phyloP scores from a whole-genome alignment of 2,888 invertebrate species.

The Hypena proboscidalis region DNA sequence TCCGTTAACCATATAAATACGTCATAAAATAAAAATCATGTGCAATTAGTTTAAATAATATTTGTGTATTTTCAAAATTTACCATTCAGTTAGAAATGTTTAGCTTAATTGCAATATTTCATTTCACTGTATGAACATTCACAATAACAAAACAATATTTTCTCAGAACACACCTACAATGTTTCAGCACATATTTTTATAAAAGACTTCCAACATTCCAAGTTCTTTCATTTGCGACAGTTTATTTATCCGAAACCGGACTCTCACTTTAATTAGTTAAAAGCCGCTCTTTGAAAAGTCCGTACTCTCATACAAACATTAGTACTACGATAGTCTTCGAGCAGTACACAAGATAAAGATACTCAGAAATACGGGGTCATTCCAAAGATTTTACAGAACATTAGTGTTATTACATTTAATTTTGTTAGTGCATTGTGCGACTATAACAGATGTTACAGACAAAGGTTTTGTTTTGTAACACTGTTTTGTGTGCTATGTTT shows the following conservation, averaged over 20 bases:
- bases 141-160: no score
- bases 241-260: constrained; percentile 24
- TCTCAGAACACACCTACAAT: constrained; percentile 2
- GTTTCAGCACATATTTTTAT: constrained; percentile 32
- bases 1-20: no score
- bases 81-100: no score
- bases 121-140: no score
- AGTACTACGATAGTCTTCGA: constrained; percentile 7
- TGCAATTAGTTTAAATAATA: no score
- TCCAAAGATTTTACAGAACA: background rate
- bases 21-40: no score
- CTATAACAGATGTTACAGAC: no score
- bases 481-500: no score
- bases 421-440: no score
- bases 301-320: constrained; percentile 20
- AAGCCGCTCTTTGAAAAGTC: constrained; percentile 38
- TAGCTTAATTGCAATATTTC: no score
- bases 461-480: no score
- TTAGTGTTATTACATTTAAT: background rate
- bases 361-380: background rate
- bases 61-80: no score
- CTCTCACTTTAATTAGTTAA: constrained; percentile 42
- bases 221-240: constrained; percentile 23
- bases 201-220: constrained; percentile 21
- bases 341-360: background rate